Percentiles rank a stretch among this genome's conserved stretches.
phyloP scores from a whole-genome alignment of 2,113 vertebrate species.

The Bothrops jararaca region DNA sequence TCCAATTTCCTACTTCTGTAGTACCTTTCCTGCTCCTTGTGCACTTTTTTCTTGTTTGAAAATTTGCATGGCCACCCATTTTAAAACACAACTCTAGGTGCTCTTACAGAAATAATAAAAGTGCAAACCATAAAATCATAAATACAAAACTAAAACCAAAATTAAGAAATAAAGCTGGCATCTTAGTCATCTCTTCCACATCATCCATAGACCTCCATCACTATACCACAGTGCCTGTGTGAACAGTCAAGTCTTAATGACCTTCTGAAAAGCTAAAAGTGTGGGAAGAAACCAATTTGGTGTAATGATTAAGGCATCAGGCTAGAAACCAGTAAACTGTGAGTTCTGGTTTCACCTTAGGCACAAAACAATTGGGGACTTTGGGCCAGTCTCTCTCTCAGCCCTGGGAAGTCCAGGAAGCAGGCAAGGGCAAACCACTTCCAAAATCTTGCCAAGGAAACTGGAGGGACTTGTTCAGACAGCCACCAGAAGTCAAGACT shows the following conservation, averaged over 20 bases:
- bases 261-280: background rate
- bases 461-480: background rate
- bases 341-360: background rate
- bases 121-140: background rate
- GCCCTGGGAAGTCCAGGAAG: background rate
- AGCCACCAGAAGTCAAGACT: background rate
- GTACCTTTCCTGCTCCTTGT: background rate
- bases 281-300: background rate
- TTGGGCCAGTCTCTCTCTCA: background rate
- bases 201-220: background rate
- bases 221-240: background rate
- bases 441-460: background rate
- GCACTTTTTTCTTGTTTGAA: background rate
- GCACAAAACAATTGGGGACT: background rate
- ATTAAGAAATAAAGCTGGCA: no score
- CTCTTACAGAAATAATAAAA: background rate
- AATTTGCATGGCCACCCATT: no score
- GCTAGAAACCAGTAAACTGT: background rate
- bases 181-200: background rate
- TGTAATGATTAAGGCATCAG: background rate
- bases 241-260: background rate
- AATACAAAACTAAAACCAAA: background rate
- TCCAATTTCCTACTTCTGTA: background rate
- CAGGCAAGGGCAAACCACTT: no score
- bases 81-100: background rate